Evolutionary conservation across 2,113 vertebrate species (phyloP).

Genomic region (human): DNA sequence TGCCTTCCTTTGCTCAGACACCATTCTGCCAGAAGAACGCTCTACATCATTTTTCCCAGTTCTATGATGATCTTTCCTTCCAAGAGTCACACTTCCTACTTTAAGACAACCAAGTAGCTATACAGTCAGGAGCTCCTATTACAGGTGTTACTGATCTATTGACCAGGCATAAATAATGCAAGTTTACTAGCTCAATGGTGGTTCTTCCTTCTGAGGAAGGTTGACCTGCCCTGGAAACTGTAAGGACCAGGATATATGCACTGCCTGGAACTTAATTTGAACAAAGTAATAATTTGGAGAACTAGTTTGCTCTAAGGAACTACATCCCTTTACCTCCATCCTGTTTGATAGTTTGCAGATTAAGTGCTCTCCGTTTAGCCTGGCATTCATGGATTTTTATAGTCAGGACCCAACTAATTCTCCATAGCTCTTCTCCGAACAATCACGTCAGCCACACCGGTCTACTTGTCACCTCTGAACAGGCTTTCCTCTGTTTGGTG

Average conservation of each 20-base stretch:
- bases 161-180: not conserved
- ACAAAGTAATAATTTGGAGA: not conserved
- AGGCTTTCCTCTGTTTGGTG: not conserved
- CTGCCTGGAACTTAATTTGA: not conserved
- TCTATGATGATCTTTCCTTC: not conserved
- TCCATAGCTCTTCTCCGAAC: not conserved
- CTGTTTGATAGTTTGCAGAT: not conserved
- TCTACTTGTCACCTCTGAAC: not conserved
- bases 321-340: not conserved
- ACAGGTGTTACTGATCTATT: not conserved
- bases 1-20: not conserved
- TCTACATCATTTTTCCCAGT: not conserved
- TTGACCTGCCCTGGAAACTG: not conserved
- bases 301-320: not conserved
- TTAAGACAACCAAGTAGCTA: not conserved
- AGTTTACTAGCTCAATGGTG: too few species aligned
- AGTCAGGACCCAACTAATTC: not conserved
- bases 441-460: rapidly evolving
- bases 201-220: not conserved
- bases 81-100: not conserved
- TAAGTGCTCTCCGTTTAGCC: not conserved
- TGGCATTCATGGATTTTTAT: not conserved
- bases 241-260: not conserved
- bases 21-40: not conserved
- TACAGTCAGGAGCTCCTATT: not conserved